Conservation (phyloP, 2,797 vertebrate species). For the Pristis pectinata region DNA sequence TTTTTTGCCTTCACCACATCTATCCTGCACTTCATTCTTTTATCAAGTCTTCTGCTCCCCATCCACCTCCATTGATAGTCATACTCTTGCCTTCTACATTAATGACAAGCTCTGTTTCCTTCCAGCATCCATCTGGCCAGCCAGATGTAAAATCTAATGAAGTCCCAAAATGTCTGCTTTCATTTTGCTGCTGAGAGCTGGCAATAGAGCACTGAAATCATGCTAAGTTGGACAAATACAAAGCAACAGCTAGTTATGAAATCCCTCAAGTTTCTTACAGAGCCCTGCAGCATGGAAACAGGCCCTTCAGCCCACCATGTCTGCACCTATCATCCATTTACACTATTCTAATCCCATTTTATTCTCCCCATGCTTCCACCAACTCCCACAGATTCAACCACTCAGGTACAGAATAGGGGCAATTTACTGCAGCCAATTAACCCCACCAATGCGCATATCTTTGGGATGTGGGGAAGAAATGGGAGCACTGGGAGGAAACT, state of each 20-base stretch:
- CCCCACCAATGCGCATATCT: too few species aligned
- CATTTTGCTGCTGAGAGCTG: not conserved
- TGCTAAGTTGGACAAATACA: not conserved
- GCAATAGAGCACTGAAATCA: not conserved
- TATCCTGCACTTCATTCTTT: not conserved
- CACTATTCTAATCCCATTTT: too few species aligned
- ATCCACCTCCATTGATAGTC: not conserved
- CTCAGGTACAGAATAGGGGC: too few species aligned
- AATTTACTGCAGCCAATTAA: too few species aligned
- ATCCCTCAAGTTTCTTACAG: not conserved
- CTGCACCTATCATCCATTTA: too few species aligned
- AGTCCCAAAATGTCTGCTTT: not conserved
- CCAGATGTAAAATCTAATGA: not conserved
- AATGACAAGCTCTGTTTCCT: not conserved
- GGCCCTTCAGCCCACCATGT: too few species aligned
- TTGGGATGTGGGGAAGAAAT: too few species aligned
- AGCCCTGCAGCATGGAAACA: too few species aligned
- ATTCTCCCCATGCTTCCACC: too few species aligned
- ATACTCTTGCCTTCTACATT: not conserved
- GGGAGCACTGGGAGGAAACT: too few species aligned
- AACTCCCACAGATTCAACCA: too few species aligned
- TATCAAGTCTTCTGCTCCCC: not conserved
- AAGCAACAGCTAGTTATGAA: not conserved
- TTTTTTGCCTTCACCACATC: not conserved
- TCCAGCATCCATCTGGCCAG: not conserved